Base-by-base conservation (phyloP, 2,113 vertebrate genomes). In the Lucifuga dentata region DNA sequence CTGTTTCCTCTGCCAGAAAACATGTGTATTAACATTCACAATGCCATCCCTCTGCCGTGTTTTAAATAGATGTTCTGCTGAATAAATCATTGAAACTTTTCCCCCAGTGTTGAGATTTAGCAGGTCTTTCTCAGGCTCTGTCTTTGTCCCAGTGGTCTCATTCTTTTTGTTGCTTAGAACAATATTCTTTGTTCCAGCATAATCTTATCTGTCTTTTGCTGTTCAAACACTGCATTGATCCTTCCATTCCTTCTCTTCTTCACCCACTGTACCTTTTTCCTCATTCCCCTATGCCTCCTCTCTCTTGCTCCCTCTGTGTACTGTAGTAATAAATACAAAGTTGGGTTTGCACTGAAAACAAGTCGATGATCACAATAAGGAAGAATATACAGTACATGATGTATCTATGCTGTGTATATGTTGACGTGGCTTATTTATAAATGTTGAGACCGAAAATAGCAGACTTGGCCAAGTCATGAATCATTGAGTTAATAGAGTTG, bases 101-200 rank as follows among this genome's bases (percentile, higher is more conserved):
- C 33, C 63, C 58, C 53, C 46, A 5, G 26, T 33, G 26, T 35
- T 46, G 57, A 66, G 48, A 62, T 46, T 73, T 68, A 64, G 26
- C 21, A 62, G 39, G 43, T 57, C 50, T 76, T 49, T 45, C 33
- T 62, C 41, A 0, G 12, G 63, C 33, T 68, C 60, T 36, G 45
- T 32, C 41, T 76, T 41, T 26, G 50, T 83, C 79, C 56, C 74
- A 60, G 35, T 24, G 62, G 60, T 68, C 12, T 33, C 51, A 45
- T 58, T 57, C 53, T 73, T 55, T 74, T 73, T 60, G 15, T 59
- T 58, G 73, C 78, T 40, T 29, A 11, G 57, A 86, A 76, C 73
- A 73, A 60, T 73, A 52, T 40, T 76, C 57, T 83, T 79, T 76
- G 63, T 80, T 86, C 63, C 53, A 21, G 5, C 15, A 58, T 73